Evolutionary conservation across 2,113 vertebrate genomes (phyloP).

Genomic region (Centropristis striata): DNA sequence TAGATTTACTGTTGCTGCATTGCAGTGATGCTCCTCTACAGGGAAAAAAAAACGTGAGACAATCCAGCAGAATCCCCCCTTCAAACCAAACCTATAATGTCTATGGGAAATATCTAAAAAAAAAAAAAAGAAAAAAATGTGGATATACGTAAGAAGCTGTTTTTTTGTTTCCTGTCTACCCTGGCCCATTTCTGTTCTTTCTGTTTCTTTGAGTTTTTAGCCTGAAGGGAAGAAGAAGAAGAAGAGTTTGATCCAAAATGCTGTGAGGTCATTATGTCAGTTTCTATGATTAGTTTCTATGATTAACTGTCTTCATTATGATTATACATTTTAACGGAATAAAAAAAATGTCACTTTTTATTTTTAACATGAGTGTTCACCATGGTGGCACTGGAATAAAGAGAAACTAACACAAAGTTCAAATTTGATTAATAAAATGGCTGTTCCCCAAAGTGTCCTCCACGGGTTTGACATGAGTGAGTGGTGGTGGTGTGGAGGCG

Average conservation of each 20-base stretch:
- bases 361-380: constrained; percentile 86
- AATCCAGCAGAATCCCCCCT: constrained; percentile 84
- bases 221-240: constrained; percentile 76
- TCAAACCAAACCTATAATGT: constrained; percentile 80
- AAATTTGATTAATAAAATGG: constrained; percentile 87
- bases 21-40: constrained; percentile 85
- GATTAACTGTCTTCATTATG: constrained; percentile 82
- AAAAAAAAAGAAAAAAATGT: constrained; percentile 71
- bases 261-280: constrained; percentile 83
- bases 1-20: constrained; percentile 85
- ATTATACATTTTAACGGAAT: constrained; percentile 80
- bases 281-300: constrained; percentile 84
- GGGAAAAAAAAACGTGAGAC: constrained; percentile 85
- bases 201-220: constrained; percentile 72
- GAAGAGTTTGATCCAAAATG: constrained; percentile 83
- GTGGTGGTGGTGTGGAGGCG: constrained; percentile 48
- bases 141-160: constrained; percentile 77
- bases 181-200: constrained; percentile 76
- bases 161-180: constrained; percentile 81
- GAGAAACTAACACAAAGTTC: constrained; percentile 86
- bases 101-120: constrained; percentile 78
- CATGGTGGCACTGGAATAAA: constrained; percentile 86
- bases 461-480: constrained; percentile 75
- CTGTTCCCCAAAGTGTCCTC: constrained; percentile 82
- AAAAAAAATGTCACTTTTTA: constrained; percentile 78